Evolutionary conservation across 1,140 invertebrate genomes (phyloP), one percentile per base, ranked within the genome.

Genomic region (Drosophila novamexicana): DNA sequence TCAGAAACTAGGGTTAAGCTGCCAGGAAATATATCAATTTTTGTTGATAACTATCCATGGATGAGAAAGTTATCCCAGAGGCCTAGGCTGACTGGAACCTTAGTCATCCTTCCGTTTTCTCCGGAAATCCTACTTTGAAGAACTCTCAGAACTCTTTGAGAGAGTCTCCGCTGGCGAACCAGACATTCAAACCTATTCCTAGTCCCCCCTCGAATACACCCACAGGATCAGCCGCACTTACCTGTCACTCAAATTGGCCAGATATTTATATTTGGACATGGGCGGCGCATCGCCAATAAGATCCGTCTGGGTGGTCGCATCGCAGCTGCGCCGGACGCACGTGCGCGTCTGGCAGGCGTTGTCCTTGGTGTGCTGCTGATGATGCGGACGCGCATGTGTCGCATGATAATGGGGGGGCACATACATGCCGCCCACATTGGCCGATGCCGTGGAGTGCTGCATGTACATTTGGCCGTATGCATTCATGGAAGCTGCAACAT

Each of bases 401-500:
- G 37, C 6, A 54, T 57, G 42, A 14, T 63, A 63, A 0, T 42
- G 44, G 0, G 75, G 44, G 0, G 75, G 78, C 47, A 63, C 12
- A 66, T 57, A 77, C n/a, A 40, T 40, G 10, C 58, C 50, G 2
- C 47, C 47, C 53, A 57, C 22, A 18, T 83, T 83, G 16, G 73
- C 47, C 4, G 74, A 65, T 10, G 81, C 22, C 22, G 77, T 69
- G 9, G 81, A 66, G 6, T 76, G 64, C 29, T 73, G 37, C 32
- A 72, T 49, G 57, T 75, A 88, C 37, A 79, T 40, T 22, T 86
- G 82, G 1, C 79, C 72, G 36, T 79, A 79, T 32, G 82, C 44
- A 47, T 75, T 85, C 74, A 85, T 72, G 0, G 77, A 78, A 18
- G 82, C 82, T 84, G 36, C 2, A 47, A 29, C 32, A 3, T 34